A percentile compares a stretch with the other conserved stretches of the same genome.
phyloP scores from a whole-genome alignment of 2,888 invertebrate species.

The Agriotes lineatus region DNA sequence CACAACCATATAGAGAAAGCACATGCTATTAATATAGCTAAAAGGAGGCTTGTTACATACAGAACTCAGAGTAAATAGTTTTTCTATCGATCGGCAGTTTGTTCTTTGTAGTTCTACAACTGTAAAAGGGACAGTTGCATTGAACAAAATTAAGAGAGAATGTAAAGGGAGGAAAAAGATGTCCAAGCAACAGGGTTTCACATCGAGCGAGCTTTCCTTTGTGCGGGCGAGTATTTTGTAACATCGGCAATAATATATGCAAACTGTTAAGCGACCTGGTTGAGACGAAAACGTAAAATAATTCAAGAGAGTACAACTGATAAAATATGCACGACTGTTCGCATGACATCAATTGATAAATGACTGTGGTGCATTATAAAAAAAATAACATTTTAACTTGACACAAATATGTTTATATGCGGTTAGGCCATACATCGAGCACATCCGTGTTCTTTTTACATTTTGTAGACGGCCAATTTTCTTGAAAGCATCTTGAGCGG shows the following conservation, averaged over 20 bases:
- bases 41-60: too few relatives aligned
- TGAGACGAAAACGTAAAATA: constrained; percentile 14
- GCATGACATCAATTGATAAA: constrained; percentile 50
- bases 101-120: too few relatives aligned
- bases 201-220: background rate
- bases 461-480: constrained; percentile 59
- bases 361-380: constrained; percentile 48
- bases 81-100: too few relatives aligned
- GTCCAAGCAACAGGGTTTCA: background rate
- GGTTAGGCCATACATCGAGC: constrained; percentile 47
- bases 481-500: constrained; percentile 62
- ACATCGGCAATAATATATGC: background rate
- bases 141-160: too few relatives aligned
- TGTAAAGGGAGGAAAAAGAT: background rate
- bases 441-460: constrained; percentile 50
- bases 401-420: constrained; percentile 50
- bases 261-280: background rate
- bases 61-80: too few relatives aligned
- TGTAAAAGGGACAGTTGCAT: too few relatives aligned
- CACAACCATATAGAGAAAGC: too few relatives aligned
- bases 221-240: background rate
- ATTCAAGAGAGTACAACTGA: constrained; percentile 36
- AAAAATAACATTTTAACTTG: constrained; percentile 50
- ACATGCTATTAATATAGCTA: too few relatives aligned
- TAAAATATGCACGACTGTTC: constrained; percentile 43